phyloP scores from a whole-genome alignment of 2,888 invertebrate genomes.

The Monochamus alternatus region DNA sequence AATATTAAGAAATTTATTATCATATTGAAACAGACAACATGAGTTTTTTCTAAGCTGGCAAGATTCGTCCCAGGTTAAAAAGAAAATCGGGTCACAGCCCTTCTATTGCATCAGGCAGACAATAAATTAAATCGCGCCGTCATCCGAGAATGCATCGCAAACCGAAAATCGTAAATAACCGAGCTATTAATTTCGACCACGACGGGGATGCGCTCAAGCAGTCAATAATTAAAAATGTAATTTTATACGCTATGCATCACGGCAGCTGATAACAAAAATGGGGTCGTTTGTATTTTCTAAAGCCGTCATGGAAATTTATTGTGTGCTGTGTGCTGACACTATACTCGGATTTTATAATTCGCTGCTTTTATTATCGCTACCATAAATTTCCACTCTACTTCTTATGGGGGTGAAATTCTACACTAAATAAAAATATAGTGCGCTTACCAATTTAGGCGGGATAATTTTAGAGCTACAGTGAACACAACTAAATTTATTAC shows the following conservation, averaged over 20 bases:
- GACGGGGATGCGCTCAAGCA: slow-evolving; percentile 4
- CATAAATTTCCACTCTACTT: background rate
- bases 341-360: slow-evolving; percentile 5
- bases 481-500: too few species aligned
- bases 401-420: background rate
- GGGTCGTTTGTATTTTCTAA: slow-evolving; percentile 12
- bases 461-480: too few species aligned
- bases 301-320: slow-evolving; percentile 2
- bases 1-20: too few species aligned
- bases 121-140: background rate
- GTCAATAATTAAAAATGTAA: slow-evolving; percentile 33
- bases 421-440: too few species aligned
- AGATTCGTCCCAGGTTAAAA: too few species aligned
- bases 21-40: too few species aligned
- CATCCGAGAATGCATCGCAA: slow-evolving; percentile 1
- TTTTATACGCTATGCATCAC: slow-evolving; percentile 20
- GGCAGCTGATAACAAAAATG: background rate
- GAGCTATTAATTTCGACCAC: background rate
- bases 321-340: background rate
- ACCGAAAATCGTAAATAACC: slow-evolving; percentile 4
- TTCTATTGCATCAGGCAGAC: background rate
- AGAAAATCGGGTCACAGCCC: background rate
- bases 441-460: too few species aligned
- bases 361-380: slow-evolving; percentile 5
- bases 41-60: too few species aligned